Conservation (phyloP, 1,140 invertebrate genomes). For the Drosophila ironensis region DNA sequence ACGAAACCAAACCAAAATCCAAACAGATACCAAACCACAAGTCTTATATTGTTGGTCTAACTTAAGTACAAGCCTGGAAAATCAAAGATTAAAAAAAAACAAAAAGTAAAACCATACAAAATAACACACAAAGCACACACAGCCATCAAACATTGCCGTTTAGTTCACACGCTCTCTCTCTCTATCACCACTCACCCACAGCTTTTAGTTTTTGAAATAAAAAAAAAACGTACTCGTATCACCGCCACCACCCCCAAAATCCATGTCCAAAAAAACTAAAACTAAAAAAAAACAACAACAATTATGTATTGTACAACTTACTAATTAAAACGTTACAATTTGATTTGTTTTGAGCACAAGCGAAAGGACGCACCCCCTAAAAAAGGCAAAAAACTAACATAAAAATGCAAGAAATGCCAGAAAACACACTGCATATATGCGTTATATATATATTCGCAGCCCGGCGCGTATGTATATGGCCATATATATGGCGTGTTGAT, state of each 20-base stretch:
- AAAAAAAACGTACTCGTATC: slow-evolving; percentile 7
- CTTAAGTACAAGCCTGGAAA: slow-evolving; percentile 31
- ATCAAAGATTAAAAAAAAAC: slow-evolving; percentile 22
- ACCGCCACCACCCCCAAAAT: neutral
- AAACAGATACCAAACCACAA: slow-evolving; percentile 23
- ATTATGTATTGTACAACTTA: slow-evolving; percentile 68
- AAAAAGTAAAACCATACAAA: slow-evolving; percentile 35
- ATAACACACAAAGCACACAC: slow-evolving; percentile 33
- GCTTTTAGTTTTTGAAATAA: slow-evolving; percentile 47
- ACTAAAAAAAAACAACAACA: slow-evolving; percentile 25
- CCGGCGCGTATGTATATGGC: slow-evolving; percentile 23
- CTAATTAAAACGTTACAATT: slow-evolving; percentile 74
- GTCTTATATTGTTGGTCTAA: slow-evolving; percentile 42
- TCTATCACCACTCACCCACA: slow-evolving; percentile 2
- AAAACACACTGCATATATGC: slow-evolving; percentile 44
- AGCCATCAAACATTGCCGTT: slow-evolving; percentile 17
- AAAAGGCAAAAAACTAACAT: slow-evolving; percentile 14
- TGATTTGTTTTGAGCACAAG: slow-evolving; percentile 76
- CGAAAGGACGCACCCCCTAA: slow-evolving; percentile 58
- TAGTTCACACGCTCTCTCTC: slow-evolving; percentile 17
- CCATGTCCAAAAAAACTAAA: slow-evolving; percentile 5
- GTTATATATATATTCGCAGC: slow-evolving; percentile 42
- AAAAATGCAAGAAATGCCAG: slow-evolving; percentile 11
- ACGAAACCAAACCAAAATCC: slow-evolving; percentile 13
- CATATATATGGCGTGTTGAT: slow-evolving; percentile 40